Evolutionary conservation across 2,888 invertebrate genomes (phyloP).

Genomic region (Andrena flavipes): DNA sequence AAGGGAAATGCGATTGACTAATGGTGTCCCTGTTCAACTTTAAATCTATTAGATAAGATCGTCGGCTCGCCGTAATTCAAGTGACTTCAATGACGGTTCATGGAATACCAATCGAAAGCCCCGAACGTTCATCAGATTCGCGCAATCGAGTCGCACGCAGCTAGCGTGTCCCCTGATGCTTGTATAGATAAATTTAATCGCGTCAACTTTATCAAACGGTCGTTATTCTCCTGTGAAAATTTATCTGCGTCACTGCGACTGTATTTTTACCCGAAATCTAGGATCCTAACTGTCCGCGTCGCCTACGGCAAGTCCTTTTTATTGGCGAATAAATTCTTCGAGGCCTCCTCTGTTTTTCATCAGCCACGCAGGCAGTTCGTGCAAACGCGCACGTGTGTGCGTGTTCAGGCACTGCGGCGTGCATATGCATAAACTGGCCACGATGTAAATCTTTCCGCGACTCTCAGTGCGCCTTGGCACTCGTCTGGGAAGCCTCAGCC

Average conservation of each 20-base stretch:
- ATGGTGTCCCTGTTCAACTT: not conserved
- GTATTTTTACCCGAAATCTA: conserved; percentile 41
- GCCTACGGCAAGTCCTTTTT: conserved; percentile 53
- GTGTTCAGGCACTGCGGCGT: not conserved
- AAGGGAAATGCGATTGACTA: no score
- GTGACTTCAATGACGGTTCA: not conserved
- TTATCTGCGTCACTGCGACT: conserved; percentile 20
- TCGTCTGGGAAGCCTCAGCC: conserved; percentile 23
- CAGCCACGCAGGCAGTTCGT: conserved; percentile 5
- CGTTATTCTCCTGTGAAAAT: conserved; percentile 12
- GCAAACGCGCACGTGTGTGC: not conserved
- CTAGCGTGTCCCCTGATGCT: conserved; percentile 12
- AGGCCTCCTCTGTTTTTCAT: conserved; percentile 50
- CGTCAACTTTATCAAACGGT: conserved; percentile 22
- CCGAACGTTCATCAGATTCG: conserved; percentile 24
- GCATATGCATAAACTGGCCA: conserved; percentile 24
- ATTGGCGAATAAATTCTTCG: conserved; percentile 58
- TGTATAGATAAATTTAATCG: conserved; percentile 17
- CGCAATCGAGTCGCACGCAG: not conserved
- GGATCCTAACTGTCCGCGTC: conserved; percentile 41
- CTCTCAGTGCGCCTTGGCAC: not conserved
- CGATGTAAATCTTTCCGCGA: conserved; percentile 56
- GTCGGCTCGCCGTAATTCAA: conserved; percentile 4
- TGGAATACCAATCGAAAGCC: conserved; percentile 11
- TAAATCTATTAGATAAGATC: not conserved